Evolutionary conservation across 2,888 invertebrate genomes (phyloP).

Genomic region (Eutolmus rufibarbis): DNA sequence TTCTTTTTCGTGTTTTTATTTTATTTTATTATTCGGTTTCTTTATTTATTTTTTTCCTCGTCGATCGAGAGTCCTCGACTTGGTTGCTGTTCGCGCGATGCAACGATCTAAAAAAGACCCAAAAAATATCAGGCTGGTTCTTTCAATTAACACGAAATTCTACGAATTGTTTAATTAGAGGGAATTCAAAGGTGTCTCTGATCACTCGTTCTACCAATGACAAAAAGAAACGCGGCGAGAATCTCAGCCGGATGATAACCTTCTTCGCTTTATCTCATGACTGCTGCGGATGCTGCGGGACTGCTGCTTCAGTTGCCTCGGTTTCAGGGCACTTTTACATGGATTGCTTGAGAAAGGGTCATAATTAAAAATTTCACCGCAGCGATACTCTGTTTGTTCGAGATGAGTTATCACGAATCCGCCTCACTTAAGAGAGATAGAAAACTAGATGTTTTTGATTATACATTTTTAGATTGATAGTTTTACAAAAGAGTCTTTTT

Average conservation of each 20-base stretch:
- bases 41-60: not conserved
- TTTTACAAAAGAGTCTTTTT: not conserved
- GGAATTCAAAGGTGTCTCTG: slow-evolving; percentile 50
- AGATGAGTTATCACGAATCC: not conserved
- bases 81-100: not conserved
- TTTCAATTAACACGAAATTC: slow-evolving; percentile 64
- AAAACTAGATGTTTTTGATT: not conserved
- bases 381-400: not conserved
- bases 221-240: slow-evolving; percentile 12
- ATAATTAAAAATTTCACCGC: slow-evolving; percentile 13
- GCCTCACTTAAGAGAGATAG: not conserved
- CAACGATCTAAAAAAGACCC: not conserved
- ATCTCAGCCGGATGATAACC: not conserved
- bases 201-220: slow-evolving; percentile 39
- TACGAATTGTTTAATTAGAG: slow-evolving; percentile 65
- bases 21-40: not conserved
- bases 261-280: not conserved
- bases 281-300: not conserved
- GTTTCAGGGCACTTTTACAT: not conserved
- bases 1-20: not conserved
- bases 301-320: not conserved
- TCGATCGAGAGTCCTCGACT: not conserved
- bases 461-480: not conserved
- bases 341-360: not conserved
- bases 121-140: slow-evolving; percentile 53